These are phyloP conservation scores for Dryobates pubescens DNA, from an alignment of 2,797 vertebrate genomes.

Conservation along the genomic window DNA sequence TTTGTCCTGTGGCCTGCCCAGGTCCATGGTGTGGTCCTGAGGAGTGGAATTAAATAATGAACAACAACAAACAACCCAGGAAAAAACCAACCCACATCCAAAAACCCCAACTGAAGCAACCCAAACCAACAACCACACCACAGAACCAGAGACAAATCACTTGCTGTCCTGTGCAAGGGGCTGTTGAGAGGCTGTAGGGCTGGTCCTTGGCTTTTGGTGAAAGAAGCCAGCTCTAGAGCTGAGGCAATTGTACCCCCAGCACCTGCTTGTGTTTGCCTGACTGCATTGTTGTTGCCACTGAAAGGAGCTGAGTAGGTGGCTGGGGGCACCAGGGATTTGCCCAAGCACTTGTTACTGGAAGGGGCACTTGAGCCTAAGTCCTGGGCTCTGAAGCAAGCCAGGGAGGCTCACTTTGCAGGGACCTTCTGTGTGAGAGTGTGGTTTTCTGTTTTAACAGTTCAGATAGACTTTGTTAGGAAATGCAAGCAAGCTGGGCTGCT, in stretches of 20 bases:
- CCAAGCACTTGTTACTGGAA: not conserved
- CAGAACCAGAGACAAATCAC: not conserved
- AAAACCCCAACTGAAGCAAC: too few species aligned
- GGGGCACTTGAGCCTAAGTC: not conserved
- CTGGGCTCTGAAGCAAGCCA: not conserved
- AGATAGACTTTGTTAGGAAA: constrained; percentile 74
- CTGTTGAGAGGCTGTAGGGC: not conserved
- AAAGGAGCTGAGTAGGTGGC: not conserved
- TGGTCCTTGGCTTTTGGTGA: not conserved
- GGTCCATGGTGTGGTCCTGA: not conserved
- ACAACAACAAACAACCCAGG: too few species aligned
- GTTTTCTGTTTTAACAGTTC: constrained; percentile 37
- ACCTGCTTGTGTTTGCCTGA: not conserved
- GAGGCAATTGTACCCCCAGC: not conserved
- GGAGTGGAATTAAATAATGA: not conserved
- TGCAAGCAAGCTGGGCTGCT: constrained; percentile 79
- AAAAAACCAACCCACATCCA: too few species aligned
- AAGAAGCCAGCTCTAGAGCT: not conserved
- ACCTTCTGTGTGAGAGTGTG: not conserved
- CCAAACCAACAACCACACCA: too few species aligned
- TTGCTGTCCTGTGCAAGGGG: not conserved
- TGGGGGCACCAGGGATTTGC: not conserved
- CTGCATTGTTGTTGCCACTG: not conserved
- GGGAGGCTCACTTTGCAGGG: not conserved
- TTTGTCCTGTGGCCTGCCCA: not conserved